Evolutionary conservation across 2,888 invertebrate species (phyloP).

Genomic region (Elaeidobius kamerunicus): DNA sequence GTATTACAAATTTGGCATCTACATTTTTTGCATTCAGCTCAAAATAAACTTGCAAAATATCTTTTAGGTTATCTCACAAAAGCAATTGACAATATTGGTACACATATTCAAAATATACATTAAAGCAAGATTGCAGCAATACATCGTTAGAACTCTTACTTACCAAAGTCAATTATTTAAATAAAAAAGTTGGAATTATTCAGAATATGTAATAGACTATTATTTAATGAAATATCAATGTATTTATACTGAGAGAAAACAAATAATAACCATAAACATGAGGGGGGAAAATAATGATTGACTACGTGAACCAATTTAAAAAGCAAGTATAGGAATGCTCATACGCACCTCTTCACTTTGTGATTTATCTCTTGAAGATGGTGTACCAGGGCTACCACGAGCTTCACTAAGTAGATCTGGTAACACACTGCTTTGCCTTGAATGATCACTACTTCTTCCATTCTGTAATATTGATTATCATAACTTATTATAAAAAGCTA

Average conservation of each 20-base stretch:
- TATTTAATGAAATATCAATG: too few species aligned
- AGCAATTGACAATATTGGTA: neutral
- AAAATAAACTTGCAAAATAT: too few species aligned
- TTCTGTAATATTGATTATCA: constrained; percentile 46
- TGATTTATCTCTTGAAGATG: constrained; percentile 85
- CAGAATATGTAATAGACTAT: too few species aligned
- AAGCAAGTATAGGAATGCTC: constrained; percentile 1
- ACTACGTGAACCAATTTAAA: constrained; percentile 3
- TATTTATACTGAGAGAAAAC: too few species aligned
- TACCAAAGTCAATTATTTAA: too few species aligned
- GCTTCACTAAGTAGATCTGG: constrained; percentile 94
- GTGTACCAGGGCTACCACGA: constrained; percentile 74
- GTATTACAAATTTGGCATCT: neutral
- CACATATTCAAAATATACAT: neutral
- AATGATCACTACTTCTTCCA: constrained; percentile 56
- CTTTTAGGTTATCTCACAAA: constrained; percentile 9
- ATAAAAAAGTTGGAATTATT: too few species aligned
- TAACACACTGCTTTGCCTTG: constrained; percentile 86
- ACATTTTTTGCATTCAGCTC: too few species aligned
- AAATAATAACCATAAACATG: too few species aligned
- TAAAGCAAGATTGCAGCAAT: too few species aligned
- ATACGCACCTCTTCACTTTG: constrained; percentile 70
- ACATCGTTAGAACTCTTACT: too few species aligned
- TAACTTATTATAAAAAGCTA: too few species aligned
- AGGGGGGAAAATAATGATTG: neutral